Percentiles rank a stretch among this genome's conserved stretches.
These are phyloP conservation scores for Pachyuromys duprasi DNA, from an alignment of 2,797 vertebrate genomes.

Conservation along the genomic window DNA sequence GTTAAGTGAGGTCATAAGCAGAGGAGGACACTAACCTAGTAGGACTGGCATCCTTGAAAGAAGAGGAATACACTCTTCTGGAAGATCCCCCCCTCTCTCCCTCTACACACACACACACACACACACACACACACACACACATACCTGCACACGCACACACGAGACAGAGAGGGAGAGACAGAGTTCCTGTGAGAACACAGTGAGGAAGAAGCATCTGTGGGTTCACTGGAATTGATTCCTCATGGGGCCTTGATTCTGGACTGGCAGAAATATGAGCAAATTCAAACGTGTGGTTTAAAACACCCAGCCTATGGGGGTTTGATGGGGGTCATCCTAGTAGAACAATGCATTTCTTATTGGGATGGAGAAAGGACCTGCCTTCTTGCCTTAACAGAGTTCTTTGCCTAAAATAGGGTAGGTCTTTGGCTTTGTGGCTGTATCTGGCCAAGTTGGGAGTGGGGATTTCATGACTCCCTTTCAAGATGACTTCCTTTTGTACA, in stretches of 20 bases:
- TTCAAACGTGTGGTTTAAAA: not conserved
- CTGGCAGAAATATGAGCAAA: not conserved
- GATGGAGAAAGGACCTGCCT: not conserved
- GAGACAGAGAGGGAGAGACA: not conserved
- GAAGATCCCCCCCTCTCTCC: not conserved
- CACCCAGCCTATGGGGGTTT: not conserved
- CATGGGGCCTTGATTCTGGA: not conserved
- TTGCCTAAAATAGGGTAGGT: not conserved
- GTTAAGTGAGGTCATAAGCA: not conserved
- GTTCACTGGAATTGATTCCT: not conserved
- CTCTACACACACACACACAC: not conserved
- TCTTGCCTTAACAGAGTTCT: not conserved
- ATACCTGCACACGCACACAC: not conserved
- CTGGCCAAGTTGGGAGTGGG: not conserved
- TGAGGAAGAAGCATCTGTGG: not conserved
- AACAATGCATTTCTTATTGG: not conserved
- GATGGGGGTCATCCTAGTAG: not conserved
- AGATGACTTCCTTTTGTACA: not conserved
- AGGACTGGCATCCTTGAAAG: not conserved
- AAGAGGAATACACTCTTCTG: not conserved
- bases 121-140: not conserved
- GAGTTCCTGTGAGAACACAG: not conserved
- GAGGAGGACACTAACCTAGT: not conserved
- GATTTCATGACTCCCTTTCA: conserved; percentile 39
- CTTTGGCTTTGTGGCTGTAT: not conserved